Conservation (phyloP, 2,797 vertebrate species). For the Anniella stebbinsi region DNA sequence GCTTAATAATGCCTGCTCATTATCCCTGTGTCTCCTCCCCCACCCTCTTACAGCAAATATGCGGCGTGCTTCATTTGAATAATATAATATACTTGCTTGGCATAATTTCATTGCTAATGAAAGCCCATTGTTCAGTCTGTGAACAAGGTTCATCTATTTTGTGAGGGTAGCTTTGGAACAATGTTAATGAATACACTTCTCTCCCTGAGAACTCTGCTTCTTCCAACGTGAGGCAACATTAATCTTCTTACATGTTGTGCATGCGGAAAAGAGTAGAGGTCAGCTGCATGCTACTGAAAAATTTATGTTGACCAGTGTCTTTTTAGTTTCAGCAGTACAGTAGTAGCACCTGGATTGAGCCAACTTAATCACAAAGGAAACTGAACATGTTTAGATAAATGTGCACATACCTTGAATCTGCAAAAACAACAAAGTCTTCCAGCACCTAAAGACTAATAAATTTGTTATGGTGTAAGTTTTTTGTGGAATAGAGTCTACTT, state of each 20-base stretch:
- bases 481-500: too few species aligned
- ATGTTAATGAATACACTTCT: background rate
- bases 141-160: background rate
- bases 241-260: background rate
- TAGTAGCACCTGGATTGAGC: background rate
- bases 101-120: background rate
- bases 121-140: background rate
- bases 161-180: background rate
- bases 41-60: background rate
- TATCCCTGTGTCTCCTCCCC: background rate
- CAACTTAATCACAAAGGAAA: background rate
- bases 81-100: background rate
- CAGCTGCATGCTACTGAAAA: background rate
- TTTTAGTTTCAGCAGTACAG: background rate
- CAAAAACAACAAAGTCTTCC: too few species aligned
- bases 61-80: background rate
- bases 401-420: background rate
- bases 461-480: too few species aligned
- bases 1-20: background rate
- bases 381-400: background rate
- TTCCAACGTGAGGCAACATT: background rate
- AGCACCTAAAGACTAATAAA: too few species aligned
- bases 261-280: background rate
- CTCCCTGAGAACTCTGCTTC: background rate
- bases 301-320: background rate